phyloP scores from a whole-genome alignment of 2,113 vertebrate species.

The Kryptolebias marmoratus region DNA sequence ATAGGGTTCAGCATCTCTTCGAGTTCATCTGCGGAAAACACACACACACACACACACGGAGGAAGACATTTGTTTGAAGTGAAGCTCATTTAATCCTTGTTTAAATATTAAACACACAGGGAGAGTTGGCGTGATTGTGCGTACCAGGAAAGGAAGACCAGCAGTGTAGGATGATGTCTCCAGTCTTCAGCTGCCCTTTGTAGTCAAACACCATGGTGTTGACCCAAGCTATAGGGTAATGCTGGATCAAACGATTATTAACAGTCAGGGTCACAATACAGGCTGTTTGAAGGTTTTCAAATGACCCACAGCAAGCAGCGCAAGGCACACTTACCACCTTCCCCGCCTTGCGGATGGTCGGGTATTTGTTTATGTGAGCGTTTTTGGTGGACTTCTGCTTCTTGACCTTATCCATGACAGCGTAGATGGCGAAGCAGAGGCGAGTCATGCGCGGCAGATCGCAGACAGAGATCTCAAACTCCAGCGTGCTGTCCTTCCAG shows the following conservation, averaged over 20 bases:
- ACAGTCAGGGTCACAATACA: not conserved
- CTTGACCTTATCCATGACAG: slow-evolving; percentile 95
- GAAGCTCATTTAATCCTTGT: not conserved
- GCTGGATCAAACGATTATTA: slow-evolving; percentile 76
- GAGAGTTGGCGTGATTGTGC: not conserved
- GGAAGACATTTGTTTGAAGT: not conserved
- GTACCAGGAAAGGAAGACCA: slow-evolving; percentile 99
- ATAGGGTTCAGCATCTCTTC: slow-evolving; percentile 99
- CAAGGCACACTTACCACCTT: slow-evolving; percentile 88
- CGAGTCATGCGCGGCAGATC: slow-evolving; percentile 97
- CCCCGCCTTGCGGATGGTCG: slow-evolving; percentile 97
- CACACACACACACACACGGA: slow-evolving; percentile 5
- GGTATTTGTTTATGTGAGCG: slow-evolving; percentile 90
- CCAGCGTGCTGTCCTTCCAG: slow-evolving; percentile 88
- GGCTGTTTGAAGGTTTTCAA: not conserved
- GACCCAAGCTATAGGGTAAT: slow-evolving; percentile 98
- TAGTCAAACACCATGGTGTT: slow-evolving; percentile 99
- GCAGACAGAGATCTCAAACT: slow-evolving; percentile 92
- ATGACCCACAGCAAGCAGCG: not conserved
- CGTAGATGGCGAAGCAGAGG: slow-evolving; percentile 95
- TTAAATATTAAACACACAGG: not conserved
- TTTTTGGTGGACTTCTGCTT: slow-evolving; percentile 93
- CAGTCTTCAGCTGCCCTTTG: slow-evolving; percentile 93
- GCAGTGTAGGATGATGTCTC: slow-evolving; percentile 90
- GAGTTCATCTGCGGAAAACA: slow-evolving; percentile 89